phyloP scores from a whole-genome alignment of 1,140 invertebrate species.

The Aphelinus atriplicis region DNA sequence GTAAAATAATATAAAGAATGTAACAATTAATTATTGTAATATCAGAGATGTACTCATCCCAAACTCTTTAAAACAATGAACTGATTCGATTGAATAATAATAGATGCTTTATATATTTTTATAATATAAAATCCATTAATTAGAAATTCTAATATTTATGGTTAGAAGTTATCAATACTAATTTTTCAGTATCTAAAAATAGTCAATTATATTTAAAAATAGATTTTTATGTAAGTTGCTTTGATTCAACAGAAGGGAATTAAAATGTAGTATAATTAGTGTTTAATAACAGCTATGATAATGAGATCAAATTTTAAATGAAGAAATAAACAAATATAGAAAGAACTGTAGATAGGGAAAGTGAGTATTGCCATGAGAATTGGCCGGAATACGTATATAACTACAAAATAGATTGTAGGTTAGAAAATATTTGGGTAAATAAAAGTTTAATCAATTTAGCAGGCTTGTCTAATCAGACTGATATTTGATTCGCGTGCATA shows the following conservation, averaged over 20 bases:
- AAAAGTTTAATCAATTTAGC: too few species aligned
- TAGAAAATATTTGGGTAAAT: too few species aligned
- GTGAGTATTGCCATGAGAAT: background rate
- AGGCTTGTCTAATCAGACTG: too few species aligned
- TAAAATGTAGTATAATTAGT: too few species aligned
- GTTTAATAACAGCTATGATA: constrained; percentile 1
- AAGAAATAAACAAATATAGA: background rate
- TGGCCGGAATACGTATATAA: background rate
- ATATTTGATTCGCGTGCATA: too few species aligned
- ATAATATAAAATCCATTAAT: background rate
- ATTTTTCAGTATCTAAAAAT: constrained; percentile 1
- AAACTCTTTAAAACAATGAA: background rate
- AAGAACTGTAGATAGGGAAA: background rate
- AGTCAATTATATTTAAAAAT: constrained; percentile 14
- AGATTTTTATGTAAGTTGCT: constrained; percentile 6
- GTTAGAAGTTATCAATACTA: background rate
- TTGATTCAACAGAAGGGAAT: too few species aligned
- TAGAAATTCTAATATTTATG: background rate
- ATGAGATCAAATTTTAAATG: background rate
- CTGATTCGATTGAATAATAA: background rate
- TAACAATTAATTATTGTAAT: constrained; percentile 7
- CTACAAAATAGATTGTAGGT: too few species aligned
- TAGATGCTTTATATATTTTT: background rate
- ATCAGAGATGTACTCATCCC: background rate
- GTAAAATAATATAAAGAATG: constrained; percentile 62